Evolutionary conservation across 1,140 invertebrate species (phyloP), one percentile per base, ranked within the genome.

Genomic region (Mesaphorura yosii): DNA sequence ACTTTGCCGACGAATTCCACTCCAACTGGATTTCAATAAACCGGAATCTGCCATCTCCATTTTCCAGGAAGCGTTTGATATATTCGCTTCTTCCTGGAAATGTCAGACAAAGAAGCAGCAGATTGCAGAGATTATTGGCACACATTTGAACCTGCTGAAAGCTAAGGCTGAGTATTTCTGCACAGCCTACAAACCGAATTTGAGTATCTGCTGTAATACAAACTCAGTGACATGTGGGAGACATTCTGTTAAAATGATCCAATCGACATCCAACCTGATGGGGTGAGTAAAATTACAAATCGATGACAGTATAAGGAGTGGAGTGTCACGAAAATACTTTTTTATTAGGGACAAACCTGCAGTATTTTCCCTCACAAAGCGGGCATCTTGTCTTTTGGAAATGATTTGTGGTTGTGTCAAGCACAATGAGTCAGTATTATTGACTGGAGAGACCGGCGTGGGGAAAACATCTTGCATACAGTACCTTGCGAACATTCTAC

Each of bases 381-480:
- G 82, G 64, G 78, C 88, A 1, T 73, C 80, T 25, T 81, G 79
- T 63, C 73, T 98, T 2, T 67, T 98, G 20, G 95, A 99, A 73
- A 76, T 82, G 29, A 81, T 97, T 25, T 79, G 83, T 10, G 82
- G 82, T 51, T 88, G 86, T 67, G 78, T 97, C 0, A 72, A 71
- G 2, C 76, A 84, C 45, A 80, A 81, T 31, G 95, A 99, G 70
- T 88, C 94, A 0, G 86, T 98, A 2, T 70, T 99, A 7, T 70
- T 99, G 5, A 91, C 97, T 1, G 96, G 96, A 42, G 96, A 99
- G 73, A 99, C 95, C 1, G 96, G 95, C 39, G 93, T 90, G 14
- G 95, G 96, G 12, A 99, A 99, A 75, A 99, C 96, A 0, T 88
- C 88, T n/a, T 81, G 85, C 0, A 78, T 99, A 27, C 95, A 98